These are phyloP conservation scores for Pagetopsis macropterus DNA, from an alignment of 2,797 vertebrate species.

Conservation along the genomic window DNA sequence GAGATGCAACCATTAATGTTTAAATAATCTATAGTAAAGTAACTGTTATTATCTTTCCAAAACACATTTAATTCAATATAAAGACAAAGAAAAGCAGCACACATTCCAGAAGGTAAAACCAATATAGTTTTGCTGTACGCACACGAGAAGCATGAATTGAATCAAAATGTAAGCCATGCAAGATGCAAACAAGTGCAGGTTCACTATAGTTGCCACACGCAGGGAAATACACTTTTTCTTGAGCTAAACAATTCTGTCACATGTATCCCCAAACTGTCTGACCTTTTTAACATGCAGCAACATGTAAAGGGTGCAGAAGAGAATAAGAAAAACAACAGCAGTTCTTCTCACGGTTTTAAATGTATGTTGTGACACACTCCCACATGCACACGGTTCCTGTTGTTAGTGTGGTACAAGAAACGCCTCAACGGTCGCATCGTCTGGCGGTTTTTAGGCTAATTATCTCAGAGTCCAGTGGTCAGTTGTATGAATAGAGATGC, in stretches of 20 bases:
- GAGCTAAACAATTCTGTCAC: background rate
- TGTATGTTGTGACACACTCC: no score
- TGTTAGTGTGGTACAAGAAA: slow-evolving; percentile 14
- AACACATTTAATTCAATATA: background rate
- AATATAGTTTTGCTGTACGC: no score
- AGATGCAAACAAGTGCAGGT: background rate
- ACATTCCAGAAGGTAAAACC: no score
- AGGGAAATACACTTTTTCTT: background rate
- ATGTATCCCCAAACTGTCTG: background rate
- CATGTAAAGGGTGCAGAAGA: background rate
- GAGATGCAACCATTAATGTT: background rate
- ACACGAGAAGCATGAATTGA: no score
- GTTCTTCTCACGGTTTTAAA: slow-evolving; percentile 14
- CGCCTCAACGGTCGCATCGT: slow-evolving; percentile 14
- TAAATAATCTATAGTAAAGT: background rate
- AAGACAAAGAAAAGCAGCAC: no score
- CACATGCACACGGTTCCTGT: slow-evolving; percentile 1
- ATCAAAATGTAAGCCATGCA: background rate
- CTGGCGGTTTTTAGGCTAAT: slow-evolving; percentile 40
- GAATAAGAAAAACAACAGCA: slow-evolving; percentile 1
- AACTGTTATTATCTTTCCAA: background rate
- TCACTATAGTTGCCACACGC: background rate
- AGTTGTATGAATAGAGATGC: slow-evolving; percentile 21
- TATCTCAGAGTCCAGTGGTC: slow-evolving; percentile 34
- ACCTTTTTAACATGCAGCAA: slow-evolving; percentile 5